phyloP scores from a whole-genome alignment of 2,888 invertebrate genomes.

The Nezara viridula region DNA sequence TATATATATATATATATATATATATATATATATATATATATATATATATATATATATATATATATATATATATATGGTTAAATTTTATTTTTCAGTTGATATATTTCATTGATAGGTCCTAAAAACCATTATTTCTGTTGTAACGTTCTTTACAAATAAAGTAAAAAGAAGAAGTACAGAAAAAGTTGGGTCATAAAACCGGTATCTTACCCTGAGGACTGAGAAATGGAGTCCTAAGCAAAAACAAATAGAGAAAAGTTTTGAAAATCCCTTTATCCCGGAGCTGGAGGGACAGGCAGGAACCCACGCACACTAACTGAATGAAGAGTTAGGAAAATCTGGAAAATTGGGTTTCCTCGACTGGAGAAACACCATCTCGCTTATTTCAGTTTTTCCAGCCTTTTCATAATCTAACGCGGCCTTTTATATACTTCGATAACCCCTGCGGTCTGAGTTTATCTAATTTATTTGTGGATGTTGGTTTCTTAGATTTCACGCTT shows the following conservation, averaged over 20 bases:
- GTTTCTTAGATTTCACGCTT: background rate
- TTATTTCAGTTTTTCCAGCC: conserved; percentile 36
- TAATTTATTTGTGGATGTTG: background rate
- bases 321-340: conserved; percentile 60
- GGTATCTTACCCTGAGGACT: background rate
- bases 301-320: conserved; percentile 54
- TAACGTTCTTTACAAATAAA: background rate
- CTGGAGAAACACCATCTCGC: conserved; percentile 22
- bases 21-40: no score
- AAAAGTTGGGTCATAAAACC: background rate
- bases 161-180: background rate
- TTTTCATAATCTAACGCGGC: conserved; percentile 20
- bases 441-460: background rate
- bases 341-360: conserved; percentile 57
- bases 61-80: no score
- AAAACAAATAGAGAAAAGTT: conserved; percentile 26
- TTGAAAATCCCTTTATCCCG: conserved; percentile 22
- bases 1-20: no score
- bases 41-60: no score
- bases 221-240: background rate
- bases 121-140: background rate
- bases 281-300: background rate
- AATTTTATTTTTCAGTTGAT: background rate
- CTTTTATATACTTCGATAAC: conserved; percentile 14
- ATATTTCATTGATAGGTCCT: no score